Evolutionary conservation across 2,113 vertebrate species (phyloP), one percentile per base, ranked within the genome.

Genomic region (Dipodomys merriami): DNA sequence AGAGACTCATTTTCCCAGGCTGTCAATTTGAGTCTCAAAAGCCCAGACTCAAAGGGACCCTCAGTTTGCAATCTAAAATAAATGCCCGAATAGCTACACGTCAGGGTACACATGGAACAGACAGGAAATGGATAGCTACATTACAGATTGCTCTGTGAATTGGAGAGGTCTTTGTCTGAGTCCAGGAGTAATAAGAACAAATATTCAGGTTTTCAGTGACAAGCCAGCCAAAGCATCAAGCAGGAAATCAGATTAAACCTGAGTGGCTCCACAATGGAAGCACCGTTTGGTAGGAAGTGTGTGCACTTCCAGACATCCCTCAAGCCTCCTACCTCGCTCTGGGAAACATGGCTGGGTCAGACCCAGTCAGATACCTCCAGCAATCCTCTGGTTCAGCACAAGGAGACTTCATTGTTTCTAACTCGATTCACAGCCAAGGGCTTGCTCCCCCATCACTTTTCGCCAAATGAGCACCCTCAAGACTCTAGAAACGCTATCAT

Each of bases 21-120:
- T 93, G 90, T 91, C 95, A 95, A 97, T 97, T 94, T 95, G 94
- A 91, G 83, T 97, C 95, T 96, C 93, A 97, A 96, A 96, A 95
- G 91, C 92, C 39, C 77, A 94, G 86, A 84, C 93, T 96, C 96
- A 97, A 97, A 96, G 93, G 79, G 79, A 89, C 78, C 78, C 83
- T 95, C 81, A 5, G 87, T 90, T 97, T 73, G 87, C 82, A 87
- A 35, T 96, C 93, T 96, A 80, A 95, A 95, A 94, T 86, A 96
- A 95, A 95, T 90, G 95, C 19, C 78, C 91, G 90, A 97, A 95
- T 78, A 94, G 91, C 78, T 95, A 79, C 91, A 93, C 64, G 78
- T 91, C 88, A 91, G 91, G 90, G 85, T 88, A 86, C 87, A 95
- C 79, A 91, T 27, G 64, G 78, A 92, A 73, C 79, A 95, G 78